These are phyloP conservation scores for Napeogenes inachia DNA, from an alignment of 2,888 invertebrate genomes.

Conservation along the genomic window DNA sequence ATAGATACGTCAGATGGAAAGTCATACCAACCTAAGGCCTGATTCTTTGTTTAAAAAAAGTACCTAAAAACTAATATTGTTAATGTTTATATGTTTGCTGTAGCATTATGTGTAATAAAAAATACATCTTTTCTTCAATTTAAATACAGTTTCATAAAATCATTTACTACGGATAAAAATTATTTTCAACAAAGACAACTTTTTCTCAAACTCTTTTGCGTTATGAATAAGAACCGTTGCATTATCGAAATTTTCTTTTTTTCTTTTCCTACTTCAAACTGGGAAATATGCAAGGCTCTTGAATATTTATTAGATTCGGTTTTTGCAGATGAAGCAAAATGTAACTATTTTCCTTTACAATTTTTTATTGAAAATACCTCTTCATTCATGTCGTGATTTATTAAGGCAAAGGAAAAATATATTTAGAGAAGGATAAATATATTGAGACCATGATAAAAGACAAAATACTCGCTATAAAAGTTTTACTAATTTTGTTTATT, in stretches of 20 bases:
- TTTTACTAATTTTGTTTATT: too few relatives aligned
- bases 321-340: conserved; percentile 9
- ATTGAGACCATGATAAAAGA: too few relatives aligned
- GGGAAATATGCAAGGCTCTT: conserved; percentile 18
- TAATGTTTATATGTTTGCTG: too few relatives aligned
- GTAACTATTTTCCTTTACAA: background rate
- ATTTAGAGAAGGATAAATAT: too few relatives aligned
- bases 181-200: conserved; percentile 27
- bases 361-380: too few relatives aligned
- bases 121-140: background rate
- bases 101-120: conserved; percentile 1
- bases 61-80: too few relatives aligned
- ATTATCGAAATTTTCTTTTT: conserved; percentile 26
- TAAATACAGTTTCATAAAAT: conserved; percentile 27
- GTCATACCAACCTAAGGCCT: too few relatives aligned
- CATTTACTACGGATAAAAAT: conserved; percentile 28
- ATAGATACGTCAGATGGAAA: too few relatives aligned
- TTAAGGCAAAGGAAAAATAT: too few relatives aligned
- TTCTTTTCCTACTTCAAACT: conserved; percentile 16
- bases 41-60: too few relatives aligned
- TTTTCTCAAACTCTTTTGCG: conserved; percentile 27
- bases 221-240: conserved; percentile 30
- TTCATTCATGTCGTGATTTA: too few relatives aligned
- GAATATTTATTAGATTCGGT: conserved; percentile 22
- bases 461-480: too few relatives aligned